Percentiles rank a stretch among this genome's conserved stretches.
phyloP scores from a whole-genome alignment of 2,888 invertebrate genomes.

The Antheraea yamamai region DNA sequence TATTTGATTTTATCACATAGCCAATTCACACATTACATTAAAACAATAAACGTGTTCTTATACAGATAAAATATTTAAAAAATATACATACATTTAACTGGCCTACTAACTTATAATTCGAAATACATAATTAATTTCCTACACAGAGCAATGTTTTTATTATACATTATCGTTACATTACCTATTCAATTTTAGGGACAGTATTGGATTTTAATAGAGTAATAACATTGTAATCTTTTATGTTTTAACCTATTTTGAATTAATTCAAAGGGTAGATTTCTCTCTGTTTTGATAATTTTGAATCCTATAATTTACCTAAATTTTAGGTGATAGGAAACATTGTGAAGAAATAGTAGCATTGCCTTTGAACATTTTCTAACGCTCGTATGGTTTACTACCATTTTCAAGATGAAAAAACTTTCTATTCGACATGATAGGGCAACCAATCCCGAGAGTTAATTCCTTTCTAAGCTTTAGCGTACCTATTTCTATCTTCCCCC shows the following conservation, averaged over 20 bases:
- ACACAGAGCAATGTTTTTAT: neutral
- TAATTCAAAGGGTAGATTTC: neutral
- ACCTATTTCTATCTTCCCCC: neutral
- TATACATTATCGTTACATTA: neutral
- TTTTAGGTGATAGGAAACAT: neutral
- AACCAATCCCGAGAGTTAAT: neutral
- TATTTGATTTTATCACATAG: neutral
- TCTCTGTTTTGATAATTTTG: neutral
- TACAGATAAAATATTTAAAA: neutral
- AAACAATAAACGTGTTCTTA: neutral
- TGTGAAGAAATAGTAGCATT: neutral
- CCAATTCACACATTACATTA: neutral
- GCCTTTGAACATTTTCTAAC: neutral
- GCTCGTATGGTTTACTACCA: neutral
- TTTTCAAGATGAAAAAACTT: neutral
- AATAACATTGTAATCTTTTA: neutral
- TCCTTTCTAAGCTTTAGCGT: neutral
- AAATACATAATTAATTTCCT: neutral
- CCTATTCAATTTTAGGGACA: neutral
- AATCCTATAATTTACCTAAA: neutral
- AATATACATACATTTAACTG: neutral
- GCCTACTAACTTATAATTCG: neutral
- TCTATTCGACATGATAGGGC: no score
- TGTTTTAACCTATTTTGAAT: neutral
- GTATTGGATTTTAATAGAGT: neutral